Evolutionary conservation across 2,888 invertebrate genomes (phyloP), one percentile per base, ranked within the genome.

Genomic region (Erebia epiphron): DNA sequence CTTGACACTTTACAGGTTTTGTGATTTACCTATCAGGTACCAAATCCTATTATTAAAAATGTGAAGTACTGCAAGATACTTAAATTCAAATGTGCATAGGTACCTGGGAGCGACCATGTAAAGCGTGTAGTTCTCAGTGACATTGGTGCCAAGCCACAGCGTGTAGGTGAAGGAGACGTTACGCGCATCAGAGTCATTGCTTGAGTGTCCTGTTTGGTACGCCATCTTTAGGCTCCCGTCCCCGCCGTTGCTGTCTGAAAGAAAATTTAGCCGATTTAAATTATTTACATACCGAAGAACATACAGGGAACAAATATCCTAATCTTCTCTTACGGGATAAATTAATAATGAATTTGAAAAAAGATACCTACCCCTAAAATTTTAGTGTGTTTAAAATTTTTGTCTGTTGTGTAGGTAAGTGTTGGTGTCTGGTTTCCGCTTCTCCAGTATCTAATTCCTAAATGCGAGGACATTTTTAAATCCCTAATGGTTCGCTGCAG

Each of bases 81-180:
- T 26, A 26, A 26, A 1, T 43, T 43, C 11, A 13, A 46, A 11
- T 35, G 4, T 11, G n/a, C n/a, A 46, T 13, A 9, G 94, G 81
- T 95, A 97, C 86, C 95, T 95, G 7, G 97, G 96, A 18, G 97
- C 97, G 0, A 95, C 94, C 80, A 98, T 93, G 61, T 95, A 95
- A 70, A 97, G 92, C 14, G 97, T 97, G 84, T 96, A 96, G 83
- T 96, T 96, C 82, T 97, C 97, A 60, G 97, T 96, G 68, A 97
- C 96, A 84, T 97, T 97, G 75, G 96, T 96, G 74, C 97, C 98
- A 46, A 98, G 96, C 98, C 98, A 98, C 46, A 98, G 94, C 0
- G 97, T 97, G 89, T 98, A 98, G 0, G 96, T 96, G 80, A 97
- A 96, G 26, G 96, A 96, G 1, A 97, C 96, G 85, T 97, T 97